Conservation (phyloP, 2,888 invertebrate species). For the Drosophila anomelani region DNA sequence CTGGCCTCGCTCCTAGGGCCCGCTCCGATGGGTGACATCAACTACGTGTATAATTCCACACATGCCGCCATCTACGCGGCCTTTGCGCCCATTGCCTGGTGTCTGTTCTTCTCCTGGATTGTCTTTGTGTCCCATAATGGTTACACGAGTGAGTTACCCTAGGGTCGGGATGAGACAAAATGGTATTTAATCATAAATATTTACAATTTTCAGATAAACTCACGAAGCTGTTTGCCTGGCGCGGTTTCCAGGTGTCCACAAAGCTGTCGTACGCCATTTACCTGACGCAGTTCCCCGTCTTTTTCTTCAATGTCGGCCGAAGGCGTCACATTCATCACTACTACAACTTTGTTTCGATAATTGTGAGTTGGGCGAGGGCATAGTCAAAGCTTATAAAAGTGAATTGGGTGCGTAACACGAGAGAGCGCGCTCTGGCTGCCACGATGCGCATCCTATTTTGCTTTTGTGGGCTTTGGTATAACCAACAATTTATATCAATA, state of each 20-base stretch:
- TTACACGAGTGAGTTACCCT: slow-evolving; percentile 85
- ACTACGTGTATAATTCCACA: slow-evolving; percentile 87
- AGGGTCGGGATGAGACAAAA: neutral
- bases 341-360: slow-evolving; percentile 86
- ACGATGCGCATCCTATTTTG: too few species aligned
- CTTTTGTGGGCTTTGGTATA: too few species aligned
- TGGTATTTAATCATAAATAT: neutral
- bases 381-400: too few species aligned
- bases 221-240: slow-evolving; percentile 86
- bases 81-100: slow-evolving; percentile 89
- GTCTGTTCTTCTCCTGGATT: slow-evolving; percentile 88
- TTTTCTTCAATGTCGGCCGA: slow-evolving; percentile 89
- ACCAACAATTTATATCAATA: too few species aligned
- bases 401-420: too few species aligned
- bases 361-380: slow-evolving; percentile 84
- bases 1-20: slow-evolving; percentile 87
- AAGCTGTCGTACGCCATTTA: slow-evolving; percentile 90
- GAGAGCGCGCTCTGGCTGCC: too few species aligned
- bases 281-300: slow-evolving; percentile 89
- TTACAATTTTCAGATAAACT: slow-evolving; percentile 85
- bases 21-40: slow-evolving; percentile 87
- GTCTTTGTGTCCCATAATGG: slow-evolving; percentile 88
- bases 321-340: slow-evolving; percentile 87
- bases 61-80: slow-evolving; percentile 90
- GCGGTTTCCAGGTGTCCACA: slow-evolving; percentile 88